These are phyloP conservation scores for Coptodon bakossiorum DNA, from an alignment of 2,113 vertebrate genomes.

Conservation along the genomic window DNA sequence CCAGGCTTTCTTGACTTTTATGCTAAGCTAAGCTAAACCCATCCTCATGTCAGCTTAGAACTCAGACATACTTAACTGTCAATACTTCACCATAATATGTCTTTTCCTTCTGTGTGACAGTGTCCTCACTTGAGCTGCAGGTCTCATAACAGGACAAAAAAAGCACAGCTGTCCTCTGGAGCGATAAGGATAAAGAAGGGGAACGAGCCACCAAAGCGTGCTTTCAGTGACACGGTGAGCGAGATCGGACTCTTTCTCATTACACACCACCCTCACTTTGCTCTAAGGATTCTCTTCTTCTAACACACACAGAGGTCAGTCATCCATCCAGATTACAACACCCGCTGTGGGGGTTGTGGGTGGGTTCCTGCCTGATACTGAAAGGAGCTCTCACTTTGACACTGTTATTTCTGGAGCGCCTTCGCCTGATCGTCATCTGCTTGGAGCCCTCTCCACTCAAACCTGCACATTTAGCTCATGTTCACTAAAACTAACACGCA, in stretches of 20 bases:
- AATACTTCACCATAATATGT: not conserved
- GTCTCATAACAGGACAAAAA: constrained; percentile 5
- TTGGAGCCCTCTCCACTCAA: not conserved
- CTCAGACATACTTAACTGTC: not conserved
- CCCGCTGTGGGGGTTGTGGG: not conserved
- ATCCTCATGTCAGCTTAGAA: not conserved
- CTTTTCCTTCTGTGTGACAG: not conserved
- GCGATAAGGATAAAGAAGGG: constrained; percentile 17
- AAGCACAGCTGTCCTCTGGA: not conserved
- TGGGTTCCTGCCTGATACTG: not conserved
- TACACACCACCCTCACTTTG: constrained; percentile 9
- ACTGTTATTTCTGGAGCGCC: not conserved
- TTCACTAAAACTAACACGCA: not conserved
- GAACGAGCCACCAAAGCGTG: not conserved
- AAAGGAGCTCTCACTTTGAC: not conserved
- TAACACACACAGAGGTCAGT: not conserved
- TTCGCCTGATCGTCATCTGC: not conserved
- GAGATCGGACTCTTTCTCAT: constrained; percentile 22
- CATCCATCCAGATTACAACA: constrained; percentile 27
- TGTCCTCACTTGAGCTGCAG: not conserved
- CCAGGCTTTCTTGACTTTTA: not conserved
- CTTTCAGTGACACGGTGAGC: not conserved
- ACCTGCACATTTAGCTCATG: not conserved
- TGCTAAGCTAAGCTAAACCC: not conserved
- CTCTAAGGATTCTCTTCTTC: not conserved